These are phyloP conservation scores for Gastrophryne carolinensis DNA, from an alignment of 2,797 vertebrate genomes.

Conservation along the genomic window DNA sequence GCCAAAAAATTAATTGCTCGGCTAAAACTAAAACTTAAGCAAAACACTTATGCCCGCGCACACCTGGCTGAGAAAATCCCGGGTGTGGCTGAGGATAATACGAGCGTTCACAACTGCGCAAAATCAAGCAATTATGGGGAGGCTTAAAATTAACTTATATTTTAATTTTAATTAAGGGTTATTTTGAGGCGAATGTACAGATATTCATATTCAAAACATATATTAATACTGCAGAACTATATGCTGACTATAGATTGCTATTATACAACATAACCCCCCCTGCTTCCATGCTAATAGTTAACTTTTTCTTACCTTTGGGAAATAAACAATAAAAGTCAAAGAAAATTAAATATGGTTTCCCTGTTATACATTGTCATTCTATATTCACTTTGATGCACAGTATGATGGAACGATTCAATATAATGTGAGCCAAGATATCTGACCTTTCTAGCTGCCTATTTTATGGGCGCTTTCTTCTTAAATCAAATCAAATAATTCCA, in stretches of 20 bases:
- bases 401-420: conserved; percentile 71
- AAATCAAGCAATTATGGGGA: no score
- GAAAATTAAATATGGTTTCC: conserved; percentile 57
- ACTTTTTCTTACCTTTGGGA: conserved; percentile 49
- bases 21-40: no score
- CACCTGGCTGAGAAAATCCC: no score
- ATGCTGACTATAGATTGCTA: conserved; percentile 17
- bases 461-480: conserved; percentile 43
- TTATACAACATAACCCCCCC: conserved; percentile 39
- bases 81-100: no score
- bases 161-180: no score
- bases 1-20: no score
- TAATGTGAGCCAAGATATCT: conserved; percentile 56
- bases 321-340: conserved; percentile 55
- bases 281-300: conserved; percentile 47
- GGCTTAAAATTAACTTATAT: no score
- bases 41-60: no score
- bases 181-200: no score
- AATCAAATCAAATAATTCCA: conserved; percentile 50
- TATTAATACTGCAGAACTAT: no score
- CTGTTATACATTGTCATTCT: conserved; percentile 58
- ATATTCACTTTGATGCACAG: conserved; percentile 61
- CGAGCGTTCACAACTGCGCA: no score
- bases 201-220: no score
- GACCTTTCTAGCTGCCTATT: conserved; percentile 56